phyloP scores from a whole-genome alignment of 2,113 vertebrate genomes.

The Pachycephala philippinensis region DNA sequence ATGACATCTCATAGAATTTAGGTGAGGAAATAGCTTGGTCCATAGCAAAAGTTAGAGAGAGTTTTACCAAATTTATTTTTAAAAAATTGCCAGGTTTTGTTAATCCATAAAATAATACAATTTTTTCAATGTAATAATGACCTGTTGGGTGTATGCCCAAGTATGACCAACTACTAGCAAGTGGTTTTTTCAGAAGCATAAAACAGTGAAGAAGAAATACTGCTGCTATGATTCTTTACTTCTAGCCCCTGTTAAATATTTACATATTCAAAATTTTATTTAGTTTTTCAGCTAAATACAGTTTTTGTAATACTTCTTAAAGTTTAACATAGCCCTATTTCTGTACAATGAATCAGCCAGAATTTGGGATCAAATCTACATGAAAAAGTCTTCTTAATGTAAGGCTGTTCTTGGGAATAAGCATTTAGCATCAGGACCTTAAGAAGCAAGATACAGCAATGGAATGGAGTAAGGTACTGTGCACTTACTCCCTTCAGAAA shows the following conservation, averaged over 20 bases:
- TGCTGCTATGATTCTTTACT: background rate
- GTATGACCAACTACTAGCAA: background rate
- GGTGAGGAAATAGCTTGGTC: background rate
- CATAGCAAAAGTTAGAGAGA: background rate
- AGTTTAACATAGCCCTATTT: background rate
- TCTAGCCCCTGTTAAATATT: background rate
- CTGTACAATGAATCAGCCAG: background rate
- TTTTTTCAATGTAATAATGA: background rate
- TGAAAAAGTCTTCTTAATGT: background rate
- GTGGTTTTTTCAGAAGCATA: background rate
- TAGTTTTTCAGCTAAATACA: background rate
- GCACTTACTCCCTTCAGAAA: background rate
- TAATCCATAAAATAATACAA: background rate
- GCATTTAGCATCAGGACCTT: background rate
- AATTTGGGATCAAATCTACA: background rate
- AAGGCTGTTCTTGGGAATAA: background rate
- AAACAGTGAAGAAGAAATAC: background rate
- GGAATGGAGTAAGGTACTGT: background rate
- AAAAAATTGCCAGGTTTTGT: background rate
- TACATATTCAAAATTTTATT: background rate
- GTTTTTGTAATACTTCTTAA: background rate
- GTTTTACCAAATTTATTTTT: background rate
- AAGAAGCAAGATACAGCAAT: background rate
- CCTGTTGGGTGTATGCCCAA: background rate
- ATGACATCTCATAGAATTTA: background rate